These are phyloP conservation scores for Poeciliopsis infans DNA, from an alignment of 2,797 vertebrate genomes.

Conservation along the genomic window DNA sequence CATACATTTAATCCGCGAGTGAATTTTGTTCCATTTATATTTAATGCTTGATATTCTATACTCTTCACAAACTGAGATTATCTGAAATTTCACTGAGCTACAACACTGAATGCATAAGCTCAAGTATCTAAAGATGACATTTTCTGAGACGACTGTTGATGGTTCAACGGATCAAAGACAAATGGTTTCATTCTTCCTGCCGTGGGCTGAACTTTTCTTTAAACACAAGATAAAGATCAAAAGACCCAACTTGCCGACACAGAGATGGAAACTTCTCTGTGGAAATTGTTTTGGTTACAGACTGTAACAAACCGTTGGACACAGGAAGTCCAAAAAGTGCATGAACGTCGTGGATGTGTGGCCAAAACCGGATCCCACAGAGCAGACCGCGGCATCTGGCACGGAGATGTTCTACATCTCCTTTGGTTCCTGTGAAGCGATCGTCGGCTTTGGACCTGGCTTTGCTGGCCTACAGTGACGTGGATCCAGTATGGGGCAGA, in stretches of 20 bases:
- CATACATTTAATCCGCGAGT: conserved; percentile 36
- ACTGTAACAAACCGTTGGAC: conserved; percentile 1
- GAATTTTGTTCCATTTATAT: conserved; percentile 11
- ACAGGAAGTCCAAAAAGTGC: background rate
- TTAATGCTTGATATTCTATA: background rate
- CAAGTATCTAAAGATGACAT: conserved; percentile 18
- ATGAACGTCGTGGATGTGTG: background rate
- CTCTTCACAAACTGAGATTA: conserved; percentile 1
- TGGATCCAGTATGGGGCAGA: background rate
- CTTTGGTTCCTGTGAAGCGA: background rate
- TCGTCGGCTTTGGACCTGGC: background rate
- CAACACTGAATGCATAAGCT: conserved; percentile 39
- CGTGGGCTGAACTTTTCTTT: conserved; percentile 34
- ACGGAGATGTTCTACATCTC: background rate
- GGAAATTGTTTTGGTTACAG: conserved; percentile 17
- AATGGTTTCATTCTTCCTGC: conserved; percentile 38
- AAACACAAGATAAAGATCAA: conserved; percentile 27
- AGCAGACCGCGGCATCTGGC: background rate
- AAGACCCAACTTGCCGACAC: background rate
- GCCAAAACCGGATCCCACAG: background rate
- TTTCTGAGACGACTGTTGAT: conserved; percentile 69
- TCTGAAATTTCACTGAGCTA: conserved; percentile 17
- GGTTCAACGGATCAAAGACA: conserved; percentile 68
- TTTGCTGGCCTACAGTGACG: background rate
- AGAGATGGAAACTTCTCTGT: conserved; percentile 20